Evolutionary conservation across 2,888 invertebrate genomes (phyloP), one percentile per base, ranked within the genome.

Genomic region (Ophioninae sp.): DNA sequence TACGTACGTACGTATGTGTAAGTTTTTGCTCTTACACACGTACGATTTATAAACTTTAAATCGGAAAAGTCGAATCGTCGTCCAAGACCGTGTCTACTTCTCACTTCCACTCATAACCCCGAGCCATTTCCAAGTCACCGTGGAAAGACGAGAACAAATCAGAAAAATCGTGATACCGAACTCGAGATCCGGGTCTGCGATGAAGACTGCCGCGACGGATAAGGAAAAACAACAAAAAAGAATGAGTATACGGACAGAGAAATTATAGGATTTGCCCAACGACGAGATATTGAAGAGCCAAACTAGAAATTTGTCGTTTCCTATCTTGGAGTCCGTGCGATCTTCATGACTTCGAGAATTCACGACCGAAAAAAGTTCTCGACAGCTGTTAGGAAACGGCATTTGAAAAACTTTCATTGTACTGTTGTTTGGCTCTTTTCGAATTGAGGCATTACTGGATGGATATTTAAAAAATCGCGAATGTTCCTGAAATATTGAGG

Each of bases 51-150:
- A 77, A 84, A 84, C 74, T 84, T 84, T 84, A 84, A 84, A 84
- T 82, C 82, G 75, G 84, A 84, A 84, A 84, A 84, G 79, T 81
- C 84, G 56, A 61, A 65, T 58, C 65, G 51, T 64, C 61, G 69
- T 61, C 72, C 37, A 64, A 63, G 71, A 77, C 20, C 20, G 39
- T 6, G 6, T 10, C 7, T 64, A 13, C 51, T 22, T 7, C 44
- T 44, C 73, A 9, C 9, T 39, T 17, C n/a, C 41, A 23, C 58
- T 44, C 59, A 41, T 58, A 37, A 39, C 39, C 22, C 65, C 7
- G n/a, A 51, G 13, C 51, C 30, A 30, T 51, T 39, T 41, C 17
- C 41, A 23, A 56, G 13, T 8, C 59, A 22, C 58, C 41, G 61
- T 30, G 73, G 23, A 63, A 61, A 37, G 71, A 30, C 20, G 9